Conservation (phyloP, 2,113 vertebrate genomes). For the Circaetus gallicus region DNA sequence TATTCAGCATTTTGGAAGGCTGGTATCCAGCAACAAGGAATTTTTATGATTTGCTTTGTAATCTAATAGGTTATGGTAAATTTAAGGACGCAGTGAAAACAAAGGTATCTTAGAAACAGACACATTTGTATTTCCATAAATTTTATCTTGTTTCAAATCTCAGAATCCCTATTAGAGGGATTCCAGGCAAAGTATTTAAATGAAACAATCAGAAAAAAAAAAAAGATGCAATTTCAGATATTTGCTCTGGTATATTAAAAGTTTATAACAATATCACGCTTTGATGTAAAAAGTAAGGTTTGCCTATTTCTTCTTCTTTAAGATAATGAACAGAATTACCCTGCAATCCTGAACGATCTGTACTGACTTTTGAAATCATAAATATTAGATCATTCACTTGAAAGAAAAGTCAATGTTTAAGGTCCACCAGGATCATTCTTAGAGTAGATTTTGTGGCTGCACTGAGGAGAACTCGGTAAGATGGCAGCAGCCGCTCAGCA, state of each 20-base stretch:
- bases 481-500: neutral
- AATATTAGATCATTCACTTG: neutral
- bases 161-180: neutral
- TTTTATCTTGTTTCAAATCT: neutral
- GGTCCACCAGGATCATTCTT: neutral
- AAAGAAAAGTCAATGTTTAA: neutral
- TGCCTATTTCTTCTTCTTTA: neutral
- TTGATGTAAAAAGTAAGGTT: neutral
- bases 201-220: neutral
- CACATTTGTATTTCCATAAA: neutral
- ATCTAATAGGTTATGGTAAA: neutral
- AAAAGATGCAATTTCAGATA: neutral
- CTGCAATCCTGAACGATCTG: neutral
- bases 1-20: neutral
- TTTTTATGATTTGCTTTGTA: slow-evolving; percentile 7
- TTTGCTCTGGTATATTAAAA: neutral
- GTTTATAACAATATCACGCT: neutral
- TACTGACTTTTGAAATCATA: neutral
- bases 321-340: neutral
- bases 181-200: neutral
- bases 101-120: neutral
- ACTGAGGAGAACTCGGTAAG: neutral
- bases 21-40: neutral
- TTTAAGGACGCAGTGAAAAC: neutral
- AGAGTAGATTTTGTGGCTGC: neutral